phyloP scores from a whole-genome alignment of 2,888 invertebrate species.

The Drosophila demipolita region DNA sequence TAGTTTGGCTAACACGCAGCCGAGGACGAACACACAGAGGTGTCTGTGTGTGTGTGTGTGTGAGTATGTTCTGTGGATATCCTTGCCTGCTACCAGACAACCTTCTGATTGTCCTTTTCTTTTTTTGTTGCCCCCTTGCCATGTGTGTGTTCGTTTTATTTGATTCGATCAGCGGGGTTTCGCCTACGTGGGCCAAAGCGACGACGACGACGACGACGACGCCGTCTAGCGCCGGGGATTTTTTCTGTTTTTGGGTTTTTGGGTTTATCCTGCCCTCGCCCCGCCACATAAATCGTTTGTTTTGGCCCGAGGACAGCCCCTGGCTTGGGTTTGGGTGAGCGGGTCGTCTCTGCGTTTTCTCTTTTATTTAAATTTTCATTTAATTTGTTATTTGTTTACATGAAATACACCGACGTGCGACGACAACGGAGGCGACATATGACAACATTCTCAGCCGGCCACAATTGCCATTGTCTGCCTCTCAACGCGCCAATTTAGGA shows the following conservation, averaged over 20 bases:
- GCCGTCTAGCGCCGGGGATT: constrained; percentile 62
- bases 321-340: constrained; percentile 37
- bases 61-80: constrained; percentile 32
- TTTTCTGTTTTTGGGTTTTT: constrained; percentile 28
- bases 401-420: constrained; percentile 73
- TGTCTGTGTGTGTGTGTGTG: constrained; percentile 18
- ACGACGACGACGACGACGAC: constrained; percentile 55
- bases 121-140: constrained; percentile 33
- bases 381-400: constrained; percentile 82
- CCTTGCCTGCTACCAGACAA: constrained; percentile 62
- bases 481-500: constrained; percentile 51
- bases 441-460: constrained; percentile 78
- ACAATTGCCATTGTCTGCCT: constrained; percentile 77
- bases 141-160: constrained; percentile 75
- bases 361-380: constrained; percentile 80
- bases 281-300: constrained; percentile 72
- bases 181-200: constrained; percentile 79
- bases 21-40: constrained; percentile 23
- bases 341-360: constrained; percentile 45
- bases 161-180: constrained; percentile 84
- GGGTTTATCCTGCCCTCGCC: constrained; percentile 71
- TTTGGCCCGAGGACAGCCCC: constrained; percentile 52
- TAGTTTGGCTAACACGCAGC: constrained; percentile 47
- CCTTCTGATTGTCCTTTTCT: constrained; percentile 75
- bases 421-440: constrained; percentile 76